Evolutionary conservation across 1,140 invertebrate genomes (phyloP), one percentile per base, ranked within the genome.

Genomic region (Drosophila athabasca): DNA sequence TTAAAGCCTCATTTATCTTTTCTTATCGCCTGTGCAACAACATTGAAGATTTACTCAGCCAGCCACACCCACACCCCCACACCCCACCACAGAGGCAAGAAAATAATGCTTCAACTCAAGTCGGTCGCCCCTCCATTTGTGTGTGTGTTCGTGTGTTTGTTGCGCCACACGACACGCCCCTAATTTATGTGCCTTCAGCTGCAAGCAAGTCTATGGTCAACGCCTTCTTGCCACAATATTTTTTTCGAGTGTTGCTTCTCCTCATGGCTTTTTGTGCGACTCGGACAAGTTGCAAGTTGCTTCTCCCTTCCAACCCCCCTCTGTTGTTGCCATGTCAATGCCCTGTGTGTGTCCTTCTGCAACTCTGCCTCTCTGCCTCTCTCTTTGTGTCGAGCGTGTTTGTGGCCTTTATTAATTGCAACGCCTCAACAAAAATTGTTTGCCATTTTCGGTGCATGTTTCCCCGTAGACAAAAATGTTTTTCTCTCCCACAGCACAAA

Each of bases 1-100:
- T 85, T 85, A 85, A 85, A 87, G 82, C 78, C 82, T 78, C 82
- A 85, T 85, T 85, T 85, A 85, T 85, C 82, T 85, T 85, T 85
- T 73, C 82, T 85, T 87, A 87, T 87, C 82, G 83, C 65, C 67
- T 78, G 69, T 78, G 81, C 82, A 87, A 82, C 82, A 87, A 87
- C 82, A 79, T 88, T 87, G 83, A 88, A 87, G 83, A 87, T 88
- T 88, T 87, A 88, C 82, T 85, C 76, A 76, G 61, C 81, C 65
- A 51, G 62, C 58, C 68, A 73, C 58, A 62, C 76, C 68, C 50
- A 19, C 17, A 62, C 76, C 68, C 50, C 0, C 17, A 19, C 58
- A 62, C 76, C 68, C 50, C 15, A 51, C 55, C 22, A 26, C 17
- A 59, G 35, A 44, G 17, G 19, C 15, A 17, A 39, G 54, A 48